Evolutionary conservation across 2,888 invertebrate genomes (phyloP).

Genomic region (Drosophila melanosoma): DNA sequence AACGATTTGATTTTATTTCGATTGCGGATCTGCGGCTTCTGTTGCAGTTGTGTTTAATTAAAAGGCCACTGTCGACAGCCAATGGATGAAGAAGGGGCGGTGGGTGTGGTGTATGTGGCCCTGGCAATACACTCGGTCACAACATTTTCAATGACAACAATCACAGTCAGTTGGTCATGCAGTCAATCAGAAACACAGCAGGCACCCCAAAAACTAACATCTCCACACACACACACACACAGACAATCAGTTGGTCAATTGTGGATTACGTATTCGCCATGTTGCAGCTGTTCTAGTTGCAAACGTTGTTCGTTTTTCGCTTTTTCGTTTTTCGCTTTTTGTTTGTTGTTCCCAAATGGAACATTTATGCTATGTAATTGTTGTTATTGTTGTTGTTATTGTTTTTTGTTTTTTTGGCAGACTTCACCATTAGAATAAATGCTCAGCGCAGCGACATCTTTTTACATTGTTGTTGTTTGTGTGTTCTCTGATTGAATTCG

Average conservation of each 20-base stretch:
- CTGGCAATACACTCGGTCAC: constrained; percentile 6
- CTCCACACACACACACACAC: constrained; percentile 6
- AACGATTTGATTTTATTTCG: constrained; percentile 49
- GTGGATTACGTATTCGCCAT: constrained; percentile 48
- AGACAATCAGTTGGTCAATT: constrained; percentile 44
- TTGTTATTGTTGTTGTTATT: constrained; percentile 17
- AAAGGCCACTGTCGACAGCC: constrained; percentile 42
- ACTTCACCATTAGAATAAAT: constrained; percentile 7
- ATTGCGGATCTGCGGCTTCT: constrained; percentile 40
- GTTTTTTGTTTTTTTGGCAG: constrained; percentile 1
- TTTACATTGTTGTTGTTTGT: neutral
- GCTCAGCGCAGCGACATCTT: constrained; percentile 7
- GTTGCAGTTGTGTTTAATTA: constrained; percentile 59
- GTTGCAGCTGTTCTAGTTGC: constrained; percentile 22
- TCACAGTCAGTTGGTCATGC: constrained; percentile 34
- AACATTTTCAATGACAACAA: constrained; percentile 11
- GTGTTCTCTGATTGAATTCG: neutral
- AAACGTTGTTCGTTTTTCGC: neutral
- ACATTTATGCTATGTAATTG: constrained; percentile 32
- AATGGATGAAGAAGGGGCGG: neutral
- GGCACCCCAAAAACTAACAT: constrained; percentile 9
- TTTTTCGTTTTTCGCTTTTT: neutral
- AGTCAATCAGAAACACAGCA: constrained; percentile 44
- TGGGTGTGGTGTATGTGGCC: neutral
- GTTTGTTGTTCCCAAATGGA: constrained; percentile 32